These are phyloP conservation scores for Mallotus villosus DNA, from an alignment of 2,797 vertebrate species.

Conservation along the genomic window DNA sequence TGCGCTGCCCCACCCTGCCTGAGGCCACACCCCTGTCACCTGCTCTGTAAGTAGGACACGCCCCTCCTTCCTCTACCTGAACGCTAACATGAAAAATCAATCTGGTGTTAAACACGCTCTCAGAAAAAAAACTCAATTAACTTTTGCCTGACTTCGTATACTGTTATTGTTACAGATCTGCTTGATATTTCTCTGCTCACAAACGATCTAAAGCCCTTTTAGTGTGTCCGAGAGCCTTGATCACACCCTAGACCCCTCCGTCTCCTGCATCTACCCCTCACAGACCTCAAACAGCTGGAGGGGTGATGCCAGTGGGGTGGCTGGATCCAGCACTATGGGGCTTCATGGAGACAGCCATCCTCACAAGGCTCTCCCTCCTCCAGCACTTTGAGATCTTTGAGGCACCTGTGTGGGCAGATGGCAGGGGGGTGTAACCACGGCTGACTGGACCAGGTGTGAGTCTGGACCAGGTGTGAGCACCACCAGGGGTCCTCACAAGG, in stretches of 20 bases:
- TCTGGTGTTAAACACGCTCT: slow-evolving; percentile 13
- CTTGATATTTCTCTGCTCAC: slow-evolving; percentile 30
- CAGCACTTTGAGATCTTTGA: not conserved
- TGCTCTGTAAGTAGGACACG: slow-evolving; percentile 98
- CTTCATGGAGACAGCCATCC: not conserved
- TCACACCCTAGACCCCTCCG: slow-evolving; percentile 27
- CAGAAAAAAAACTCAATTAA: slow-evolving; percentile 37
- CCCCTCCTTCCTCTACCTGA: slow-evolving; percentile 77
- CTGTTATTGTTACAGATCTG: slow-evolving; percentile 34
- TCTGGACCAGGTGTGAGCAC: slow-evolving; percentile 33
- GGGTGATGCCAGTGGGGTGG: not conserved
- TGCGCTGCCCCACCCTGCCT: slow-evolving; percentile 76
- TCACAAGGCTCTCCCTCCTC: not conserved
- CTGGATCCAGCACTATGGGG: not conserved
- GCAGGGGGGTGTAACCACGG: slow-evolving; percentile 50
- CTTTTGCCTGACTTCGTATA: slow-evolving; percentile 17
- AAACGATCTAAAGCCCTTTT: slow-evolving; percentile 59
- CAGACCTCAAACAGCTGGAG: not conserved
- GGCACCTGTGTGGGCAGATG: not conserved
- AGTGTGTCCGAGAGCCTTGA: slow-evolving; percentile 39
- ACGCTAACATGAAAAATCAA: slow-evolving; percentile 56
- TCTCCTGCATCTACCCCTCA: not conserved
- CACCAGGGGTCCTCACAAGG: slow-evolving; percentile 70
- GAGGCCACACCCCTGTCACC: slow-evolving; percentile 96
- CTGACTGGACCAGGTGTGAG: slow-evolving; percentile 36